phyloP scores from a whole-genome alignment of 2,797 vertebrate genomes.

The Pteropus rufus region DNA sequence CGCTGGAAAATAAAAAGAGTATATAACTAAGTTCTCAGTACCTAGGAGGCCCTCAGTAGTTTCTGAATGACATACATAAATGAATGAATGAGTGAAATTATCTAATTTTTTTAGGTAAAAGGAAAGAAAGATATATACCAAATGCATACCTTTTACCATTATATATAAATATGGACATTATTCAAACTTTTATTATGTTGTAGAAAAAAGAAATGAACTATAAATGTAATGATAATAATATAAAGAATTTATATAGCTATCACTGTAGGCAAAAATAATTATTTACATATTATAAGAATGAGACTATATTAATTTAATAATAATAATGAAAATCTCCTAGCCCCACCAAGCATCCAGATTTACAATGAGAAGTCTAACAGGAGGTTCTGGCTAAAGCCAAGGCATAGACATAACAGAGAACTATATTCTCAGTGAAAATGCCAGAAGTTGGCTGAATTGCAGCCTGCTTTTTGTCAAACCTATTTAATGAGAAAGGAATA shows the following conservation, averaged over 20 bases:
- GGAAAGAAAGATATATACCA: neutral
- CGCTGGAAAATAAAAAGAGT: neutral
- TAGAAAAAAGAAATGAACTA: constrained; percentile 16
- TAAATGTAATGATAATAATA: neutral
- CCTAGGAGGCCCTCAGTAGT: neutral
- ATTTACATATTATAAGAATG: neutral
- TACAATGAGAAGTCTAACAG: neutral
- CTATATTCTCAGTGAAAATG: neutral
- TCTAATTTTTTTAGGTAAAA: neutral
- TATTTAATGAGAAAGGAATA: neutral
- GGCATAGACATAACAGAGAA: neutral
- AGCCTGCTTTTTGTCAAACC: neutral
- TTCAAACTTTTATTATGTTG: neutral
- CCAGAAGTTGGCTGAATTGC: neutral
- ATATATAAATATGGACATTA: neutral
- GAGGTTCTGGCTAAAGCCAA: neutral
- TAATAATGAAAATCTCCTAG: neutral
- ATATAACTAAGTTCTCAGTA: neutral
- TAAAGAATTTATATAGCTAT: neutral
- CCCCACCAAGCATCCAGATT: neutral
- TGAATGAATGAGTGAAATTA: neutral
- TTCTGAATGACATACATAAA: neutral
- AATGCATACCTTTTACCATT: neutral
- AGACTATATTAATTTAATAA: neutral
- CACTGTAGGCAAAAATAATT: neutral